phyloP scores from a whole-genome alignment of 37 sponge, comb jelly and placozoan species.

The Diacarnus erythraeanus region DNA sequence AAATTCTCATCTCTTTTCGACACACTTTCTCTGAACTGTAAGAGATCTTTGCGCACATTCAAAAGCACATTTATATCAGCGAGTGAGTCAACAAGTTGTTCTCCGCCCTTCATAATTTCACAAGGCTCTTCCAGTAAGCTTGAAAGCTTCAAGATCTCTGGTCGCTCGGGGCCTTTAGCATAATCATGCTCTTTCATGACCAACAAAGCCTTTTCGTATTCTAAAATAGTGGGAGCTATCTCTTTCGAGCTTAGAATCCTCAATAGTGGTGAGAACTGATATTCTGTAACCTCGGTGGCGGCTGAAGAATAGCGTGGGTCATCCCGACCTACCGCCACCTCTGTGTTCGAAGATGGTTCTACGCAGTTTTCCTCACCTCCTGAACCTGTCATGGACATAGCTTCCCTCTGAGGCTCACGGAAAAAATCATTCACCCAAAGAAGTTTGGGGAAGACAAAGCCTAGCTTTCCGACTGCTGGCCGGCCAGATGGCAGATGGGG shows the following conservation, averaged over 20 bases:
- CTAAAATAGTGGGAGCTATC: slow-evolving; percentile 16
- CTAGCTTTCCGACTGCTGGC: background rate
- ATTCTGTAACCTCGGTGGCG: background rate
- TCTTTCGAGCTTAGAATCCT: slow-evolving; percentile 27
- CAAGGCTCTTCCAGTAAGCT: background rate
- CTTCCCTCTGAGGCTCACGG: slow-evolving; percentile 1
- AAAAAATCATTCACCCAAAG: background rate
- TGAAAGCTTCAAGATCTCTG: slow-evolving; percentile 36
- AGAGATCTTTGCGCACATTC: slow-evolving; percentile 22
- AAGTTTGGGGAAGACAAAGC: background rate
- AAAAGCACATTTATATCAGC: slow-evolving; percentile 1
- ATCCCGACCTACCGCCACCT: background rate
- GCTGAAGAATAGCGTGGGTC: background rate
- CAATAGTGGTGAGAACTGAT: slow-evolving; percentile 6
- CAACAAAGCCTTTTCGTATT: slow-evolving; percentile 51
- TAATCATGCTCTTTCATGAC: slow-evolving; percentile 65
- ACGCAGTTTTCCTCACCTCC: slow-evolving; percentile 19
- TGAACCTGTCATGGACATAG: slow-evolving; percentile 51
- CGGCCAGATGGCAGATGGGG: background rate
- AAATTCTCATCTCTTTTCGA: background rate
- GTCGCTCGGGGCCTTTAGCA: slow-evolving; percentile 21
- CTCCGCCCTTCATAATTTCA: background rate
- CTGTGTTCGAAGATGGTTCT: background rate
- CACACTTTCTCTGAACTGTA: slow-evolving; percentile 4
- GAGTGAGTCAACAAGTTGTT: background rate